phyloP scores from a whole-genome alignment of 1,140 invertebrate genomes.

The Sycobia sp. region DNA sequence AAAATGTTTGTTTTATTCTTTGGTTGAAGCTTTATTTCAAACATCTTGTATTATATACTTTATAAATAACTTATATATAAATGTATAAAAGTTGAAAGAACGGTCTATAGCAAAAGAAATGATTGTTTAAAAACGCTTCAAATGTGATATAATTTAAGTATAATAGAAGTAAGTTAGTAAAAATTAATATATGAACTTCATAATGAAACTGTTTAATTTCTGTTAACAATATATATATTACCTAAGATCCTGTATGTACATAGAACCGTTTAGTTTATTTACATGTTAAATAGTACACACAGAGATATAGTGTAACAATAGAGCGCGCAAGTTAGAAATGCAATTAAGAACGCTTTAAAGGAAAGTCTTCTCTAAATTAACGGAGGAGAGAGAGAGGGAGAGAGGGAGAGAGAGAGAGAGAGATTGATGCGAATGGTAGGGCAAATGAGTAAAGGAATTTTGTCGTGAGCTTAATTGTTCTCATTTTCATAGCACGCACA shows the following conservation, averaged over 20 bases:
- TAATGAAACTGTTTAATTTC: not conserved
- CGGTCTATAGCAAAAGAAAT: not conserved
- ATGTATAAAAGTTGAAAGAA: too few relatives aligned
- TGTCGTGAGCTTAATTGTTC: slow-evolving; percentile 12
- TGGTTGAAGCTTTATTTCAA: not conserved
- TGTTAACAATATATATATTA: slow-evolving; percentile 2
- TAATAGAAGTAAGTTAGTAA: not conserved
- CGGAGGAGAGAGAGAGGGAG: too few relatives aligned
- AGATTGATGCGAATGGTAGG: not conserved
- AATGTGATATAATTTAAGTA: slow-evolving; percentile 25
- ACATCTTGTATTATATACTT: slow-evolving; percentile 7
- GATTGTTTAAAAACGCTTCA: slow-evolving; percentile 10
- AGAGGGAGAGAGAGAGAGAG: too few relatives aligned
- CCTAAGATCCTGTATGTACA: slow-evolving; percentile 12
- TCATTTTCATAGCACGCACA: slow-evolving; percentile 30
- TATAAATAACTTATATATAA: not conserved
- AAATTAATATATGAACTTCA: not conserved
- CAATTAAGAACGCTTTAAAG: slow-evolving; percentile 2
- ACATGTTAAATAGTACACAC: slow-evolving; percentile 11
- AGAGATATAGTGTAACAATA: not conserved
- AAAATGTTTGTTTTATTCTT: slow-evolving; percentile 10
- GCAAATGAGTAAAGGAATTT: slow-evolving; percentile 27
- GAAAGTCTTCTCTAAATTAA: too few relatives aligned
- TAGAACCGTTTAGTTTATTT: slow-evolving; percentile 21
- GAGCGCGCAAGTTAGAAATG: not conserved